phyloP scores from a whole-genome alignment of 2,113 vertebrate species.

The Notarius quadriscutis region DNA sequence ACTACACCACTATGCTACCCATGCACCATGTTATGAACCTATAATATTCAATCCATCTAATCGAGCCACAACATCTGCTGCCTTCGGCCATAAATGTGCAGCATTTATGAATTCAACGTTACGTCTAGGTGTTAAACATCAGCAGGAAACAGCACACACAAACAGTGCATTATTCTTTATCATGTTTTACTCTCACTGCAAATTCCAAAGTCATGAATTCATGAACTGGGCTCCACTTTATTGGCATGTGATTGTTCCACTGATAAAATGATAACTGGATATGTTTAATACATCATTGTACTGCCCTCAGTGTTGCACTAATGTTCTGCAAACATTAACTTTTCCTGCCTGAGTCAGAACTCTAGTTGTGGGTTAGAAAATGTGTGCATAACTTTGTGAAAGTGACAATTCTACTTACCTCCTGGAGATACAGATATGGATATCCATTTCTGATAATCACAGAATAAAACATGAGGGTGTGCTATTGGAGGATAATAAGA shows the following conservation, averaged over 20 bases:
- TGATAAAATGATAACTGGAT: slow-evolving; percentile 6
- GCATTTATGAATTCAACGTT: not conserved
- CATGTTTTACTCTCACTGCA: not conserved
- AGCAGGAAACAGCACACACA: not conserved
- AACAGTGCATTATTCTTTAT: not conserved
- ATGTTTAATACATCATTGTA: not conserved
- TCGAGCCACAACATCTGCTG: not conserved
- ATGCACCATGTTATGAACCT: not conserved
- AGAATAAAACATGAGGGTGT: not conserved
- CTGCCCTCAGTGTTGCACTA: not conserved
- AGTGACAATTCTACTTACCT: not conserved
- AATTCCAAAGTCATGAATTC: not conserved
- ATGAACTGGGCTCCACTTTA: not conserved
- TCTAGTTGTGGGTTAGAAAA: slow-evolving; percentile 1
- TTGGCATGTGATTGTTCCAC: not conserved
- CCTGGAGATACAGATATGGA: not conserved
- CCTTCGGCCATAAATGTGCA: not conserved
- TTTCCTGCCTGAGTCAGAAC: not conserved
- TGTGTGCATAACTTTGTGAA: not conserved
- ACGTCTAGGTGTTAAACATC: not conserved
- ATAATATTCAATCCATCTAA: not conserved
- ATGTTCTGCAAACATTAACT: not conserved
- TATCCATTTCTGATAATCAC: not conserved
- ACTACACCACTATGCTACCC: too few relatives aligned
- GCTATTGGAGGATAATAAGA: not conserved